Conservation (phyloP, 30 jellyfish, hydroid and myxozoan species). For the Mastigias papua region DNA sequence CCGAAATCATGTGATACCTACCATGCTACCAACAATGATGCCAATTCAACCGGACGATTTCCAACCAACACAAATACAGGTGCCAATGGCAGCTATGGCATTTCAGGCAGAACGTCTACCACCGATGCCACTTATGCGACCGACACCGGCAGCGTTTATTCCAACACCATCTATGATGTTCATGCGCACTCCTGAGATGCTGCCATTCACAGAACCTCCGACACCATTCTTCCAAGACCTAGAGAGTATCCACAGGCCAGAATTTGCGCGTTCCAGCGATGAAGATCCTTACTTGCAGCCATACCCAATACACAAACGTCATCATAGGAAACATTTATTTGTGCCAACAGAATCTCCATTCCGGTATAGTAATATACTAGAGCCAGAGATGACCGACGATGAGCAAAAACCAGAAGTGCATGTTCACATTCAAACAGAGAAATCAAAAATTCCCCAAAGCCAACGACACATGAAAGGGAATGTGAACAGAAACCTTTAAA, state of each 20-base stretch:
- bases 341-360: slow-evolving; percentile 62
- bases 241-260: slow-evolving; percentile 31
- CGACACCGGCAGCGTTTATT: slow-evolving; percentile 57
- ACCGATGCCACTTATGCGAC: slow-evolving; percentile 53
- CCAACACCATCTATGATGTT: slow-evolving; percentile 68
- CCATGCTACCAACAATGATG: slow-evolving; percentile 20
- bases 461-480: neutral
- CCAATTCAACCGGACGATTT: slow-evolving; percentile 42
- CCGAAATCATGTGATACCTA: slow-evolving; percentile 5
- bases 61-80: slow-evolving; percentile 50
- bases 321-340: slow-evolving; percentile 7
- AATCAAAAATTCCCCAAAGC: slow-evolving; percentile 79
- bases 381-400: slow-evolving; percentile 85
- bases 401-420: slow-evolving; percentile 99
- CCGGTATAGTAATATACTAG: slow-evolving; percentile 27
- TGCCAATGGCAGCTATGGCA: slow-evolving; percentile 44
- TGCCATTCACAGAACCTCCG: slow-evolving; percentile 61
- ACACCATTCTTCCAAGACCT: slow-evolving; percentile 50
- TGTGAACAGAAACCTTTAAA: neutral
- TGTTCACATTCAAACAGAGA: slow-evolving; percentile 97
- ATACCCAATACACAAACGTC: neutral
- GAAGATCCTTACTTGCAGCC: slow-evolving; percentile 24
- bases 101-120: slow-evolving; percentile 40
- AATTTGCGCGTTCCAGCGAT: slow-evolving; percentile 1
- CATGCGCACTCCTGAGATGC: slow-evolving; percentile 24